These are phyloP conservation scores for Clangula hyemalis DNA, from an alignment of 2,797 vertebrate species.

Conservation along the genomic window DNA sequence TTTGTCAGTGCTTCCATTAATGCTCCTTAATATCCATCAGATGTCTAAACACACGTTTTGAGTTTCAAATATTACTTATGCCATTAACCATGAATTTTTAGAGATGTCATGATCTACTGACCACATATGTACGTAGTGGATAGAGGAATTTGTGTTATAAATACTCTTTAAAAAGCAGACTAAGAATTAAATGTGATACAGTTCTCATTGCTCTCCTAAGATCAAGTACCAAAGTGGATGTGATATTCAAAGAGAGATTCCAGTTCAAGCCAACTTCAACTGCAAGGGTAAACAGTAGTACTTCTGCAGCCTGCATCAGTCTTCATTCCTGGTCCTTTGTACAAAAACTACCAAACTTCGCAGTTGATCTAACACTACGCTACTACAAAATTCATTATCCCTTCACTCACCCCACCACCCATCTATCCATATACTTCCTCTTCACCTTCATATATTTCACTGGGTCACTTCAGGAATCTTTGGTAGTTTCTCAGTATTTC, in stretches of 20 bases:
- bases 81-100: neutral
- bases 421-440: neutral
- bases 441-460: neutral
- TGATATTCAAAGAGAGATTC: neutral
- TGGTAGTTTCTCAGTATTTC: neutral
- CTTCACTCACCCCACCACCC: too few species aligned
- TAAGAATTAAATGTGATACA: neutral
- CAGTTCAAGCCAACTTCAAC: neutral
- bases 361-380: neutral
- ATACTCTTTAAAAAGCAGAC: neutral
- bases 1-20: neutral
- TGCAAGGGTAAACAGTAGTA: too few species aligned
- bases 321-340: neutral
- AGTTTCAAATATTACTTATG: neutral
- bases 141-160: neutral
- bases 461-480: neutral
- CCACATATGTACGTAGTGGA: neutral
- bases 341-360: neutral
- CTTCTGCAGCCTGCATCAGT: neutral
- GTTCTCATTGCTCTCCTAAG: neutral
- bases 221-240: neutral
- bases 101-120: neutral
- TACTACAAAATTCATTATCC: neutral
- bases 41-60: neutral
- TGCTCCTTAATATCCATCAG: neutral